A percentile compares a stretch with the other conserved stretches of the same genome.
phyloP scores from a whole-genome alignment of 1,140 invertebrate species.

The Idris sp. region DNA sequence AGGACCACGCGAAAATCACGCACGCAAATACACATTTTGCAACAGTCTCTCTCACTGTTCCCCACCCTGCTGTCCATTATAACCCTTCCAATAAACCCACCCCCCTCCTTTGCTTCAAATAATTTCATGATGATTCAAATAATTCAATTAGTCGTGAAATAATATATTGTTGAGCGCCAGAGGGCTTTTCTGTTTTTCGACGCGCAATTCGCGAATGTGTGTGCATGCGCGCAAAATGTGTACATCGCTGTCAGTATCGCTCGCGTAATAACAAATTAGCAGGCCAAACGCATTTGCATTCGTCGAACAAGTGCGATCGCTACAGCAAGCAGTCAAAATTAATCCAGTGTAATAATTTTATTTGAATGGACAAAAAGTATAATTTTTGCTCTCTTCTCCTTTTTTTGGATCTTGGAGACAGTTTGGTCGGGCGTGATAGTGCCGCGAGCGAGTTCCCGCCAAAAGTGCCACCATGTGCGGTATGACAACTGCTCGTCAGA shows the following conservation, averaged over 20 bases:
- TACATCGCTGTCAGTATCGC: slow-evolving; percentile 46
- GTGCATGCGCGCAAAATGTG: slow-evolving; percentile 56
- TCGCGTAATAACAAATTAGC: slow-evolving; percentile 60
- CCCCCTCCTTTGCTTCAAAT: slow-evolving; percentile 47
- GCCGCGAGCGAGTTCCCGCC: slow-evolving; percentile 19
- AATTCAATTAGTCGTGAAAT: slow-evolving; percentile 68
- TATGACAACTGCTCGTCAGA: too few species aligned
- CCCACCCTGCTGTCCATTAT: slow-evolving; percentile 7
- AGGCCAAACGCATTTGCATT: slow-evolving; percentile 52
- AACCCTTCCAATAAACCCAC: slow-evolving; percentile 34
- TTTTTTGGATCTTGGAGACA: too few species aligned
- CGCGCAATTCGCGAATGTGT: slow-evolving; percentile 43
- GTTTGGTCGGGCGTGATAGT: too few species aligned
- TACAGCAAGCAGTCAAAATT: slow-evolving; percentile 31
- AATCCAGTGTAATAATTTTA: too few species aligned
- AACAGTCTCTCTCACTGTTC: background rate
- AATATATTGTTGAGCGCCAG: slow-evolving; percentile 59
- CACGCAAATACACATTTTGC: slow-evolving; percentile 22
- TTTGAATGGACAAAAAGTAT: too few species aligned
- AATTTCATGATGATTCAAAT: slow-evolving; percentile 68
- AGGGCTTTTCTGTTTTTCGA: slow-evolving; percentile 58
- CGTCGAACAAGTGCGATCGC: slow-evolving; percentile 56
- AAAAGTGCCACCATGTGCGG: too few species aligned
- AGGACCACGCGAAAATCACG: slow-evolving; percentile 45
- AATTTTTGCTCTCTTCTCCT: too few species aligned